Conservation (phyloP, 2,888 invertebrate genomes). For the Rhaphigaster nebulosa region DNA sequence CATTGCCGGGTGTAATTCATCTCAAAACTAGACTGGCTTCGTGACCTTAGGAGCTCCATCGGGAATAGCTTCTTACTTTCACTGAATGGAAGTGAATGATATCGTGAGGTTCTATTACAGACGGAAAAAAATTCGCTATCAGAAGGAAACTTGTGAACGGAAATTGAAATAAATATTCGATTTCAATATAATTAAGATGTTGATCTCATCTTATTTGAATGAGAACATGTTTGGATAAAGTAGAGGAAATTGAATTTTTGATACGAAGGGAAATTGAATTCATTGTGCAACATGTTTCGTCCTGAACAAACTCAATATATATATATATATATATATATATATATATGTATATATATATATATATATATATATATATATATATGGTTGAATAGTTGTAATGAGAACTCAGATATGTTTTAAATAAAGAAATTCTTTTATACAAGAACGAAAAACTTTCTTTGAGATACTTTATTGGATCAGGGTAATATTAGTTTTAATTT, state of each 20-base stretch:
- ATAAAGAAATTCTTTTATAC: too few species aligned
- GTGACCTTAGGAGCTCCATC: neutral
- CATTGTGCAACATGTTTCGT: neutral
- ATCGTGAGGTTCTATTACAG: conserved; percentile 15
- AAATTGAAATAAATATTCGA: neutral
- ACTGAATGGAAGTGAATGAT: neutral
- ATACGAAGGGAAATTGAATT: neutral
- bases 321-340: too few species aligned
- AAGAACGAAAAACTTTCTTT: too few species aligned
- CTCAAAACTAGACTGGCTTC: neutral
- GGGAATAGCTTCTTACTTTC: conserved; percentile 34
- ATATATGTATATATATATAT: too few species aligned
- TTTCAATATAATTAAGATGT: neutral
- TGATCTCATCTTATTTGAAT: neutral
- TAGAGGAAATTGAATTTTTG: conserved; percentile 1
- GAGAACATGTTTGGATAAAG: neutral
- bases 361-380: too few species aligned
- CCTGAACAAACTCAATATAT: neutral
- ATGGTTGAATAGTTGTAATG: too few species aligned
- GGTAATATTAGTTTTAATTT: too few species aligned
- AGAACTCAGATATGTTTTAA: too few species aligned
- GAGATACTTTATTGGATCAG: too few species aligned
- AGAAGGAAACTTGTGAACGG: neutral
- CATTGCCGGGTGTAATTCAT: neutral
- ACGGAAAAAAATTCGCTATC: neutral